Evolutionary conservation across 2,888 invertebrate species (phyloP).

Genomic region (Coremacera marginata): DNA sequence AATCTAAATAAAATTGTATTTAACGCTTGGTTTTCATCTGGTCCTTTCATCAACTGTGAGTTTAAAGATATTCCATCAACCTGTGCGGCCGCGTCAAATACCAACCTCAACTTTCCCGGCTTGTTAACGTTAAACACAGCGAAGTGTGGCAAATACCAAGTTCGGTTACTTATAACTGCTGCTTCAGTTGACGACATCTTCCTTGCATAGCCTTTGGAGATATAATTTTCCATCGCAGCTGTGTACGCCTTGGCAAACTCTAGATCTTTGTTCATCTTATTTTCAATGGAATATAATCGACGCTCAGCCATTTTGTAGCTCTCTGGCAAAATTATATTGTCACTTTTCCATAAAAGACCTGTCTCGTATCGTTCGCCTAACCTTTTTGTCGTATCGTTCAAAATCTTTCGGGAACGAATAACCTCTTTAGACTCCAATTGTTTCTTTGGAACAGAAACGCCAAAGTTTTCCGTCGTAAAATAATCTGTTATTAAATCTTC

Average conservation of each 20-base stretch:
- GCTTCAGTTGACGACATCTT: neutral
- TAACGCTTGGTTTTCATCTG: too few species aligned
- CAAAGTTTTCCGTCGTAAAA: too few species aligned
- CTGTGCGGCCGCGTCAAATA: neutral
- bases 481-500: too few species aligned
- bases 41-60: neutral
- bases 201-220: neutral
- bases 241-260: neutral
- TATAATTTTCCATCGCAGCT: neutral
- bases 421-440: neutral
- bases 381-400: too few species aligned
- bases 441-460: too few species aligned
- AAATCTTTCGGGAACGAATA: too few species aligned
- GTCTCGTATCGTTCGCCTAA: too few species aligned
- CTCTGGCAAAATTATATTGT: neutral
- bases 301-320: neutral
- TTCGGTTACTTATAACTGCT: too few species aligned
- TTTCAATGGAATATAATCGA: neutral
- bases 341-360: neutral
- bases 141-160: neutral
- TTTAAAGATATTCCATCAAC: neutral
- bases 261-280: neutral
- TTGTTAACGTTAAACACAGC: neutral
- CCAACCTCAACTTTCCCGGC: neutral
- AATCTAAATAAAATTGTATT: neutral